Conservation (phyloP, 2,113 vertebrate genomes). For the Muntiacus reevesi region DNA sequence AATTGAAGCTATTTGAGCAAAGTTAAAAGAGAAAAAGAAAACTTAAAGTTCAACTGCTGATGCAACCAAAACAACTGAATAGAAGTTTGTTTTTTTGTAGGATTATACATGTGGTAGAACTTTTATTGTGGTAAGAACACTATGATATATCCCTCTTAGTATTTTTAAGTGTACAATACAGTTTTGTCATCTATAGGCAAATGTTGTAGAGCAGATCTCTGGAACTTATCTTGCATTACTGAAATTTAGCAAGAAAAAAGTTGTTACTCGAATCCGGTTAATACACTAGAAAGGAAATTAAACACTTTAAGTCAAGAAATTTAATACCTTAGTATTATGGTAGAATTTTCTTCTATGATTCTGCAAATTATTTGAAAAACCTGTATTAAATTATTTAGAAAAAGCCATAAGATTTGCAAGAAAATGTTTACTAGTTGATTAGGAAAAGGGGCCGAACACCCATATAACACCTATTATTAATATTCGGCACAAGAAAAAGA, state of each 20-base stretch:
- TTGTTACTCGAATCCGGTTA: background rate
- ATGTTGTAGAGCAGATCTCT: background rate
- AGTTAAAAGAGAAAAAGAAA: background rate
- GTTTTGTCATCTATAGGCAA: background rate
- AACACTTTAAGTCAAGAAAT: background rate
- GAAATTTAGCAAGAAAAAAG: background rate
- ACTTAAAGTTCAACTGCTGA: slow-evolving; percentile 11
- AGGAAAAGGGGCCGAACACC: background rate
- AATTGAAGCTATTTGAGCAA: background rate
- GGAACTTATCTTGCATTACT: background rate
- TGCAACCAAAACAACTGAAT: background rate
- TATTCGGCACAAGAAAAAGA: background rate
- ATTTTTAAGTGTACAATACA: background rate
- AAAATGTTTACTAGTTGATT: background rate
- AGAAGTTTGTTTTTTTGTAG: background rate
- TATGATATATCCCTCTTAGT: background rate
- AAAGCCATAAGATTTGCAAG: background rate
- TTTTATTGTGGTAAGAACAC: background rate
- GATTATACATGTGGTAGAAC: background rate
- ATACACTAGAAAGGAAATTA: slow-evolving; percentile 1
- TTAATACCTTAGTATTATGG: background rate
- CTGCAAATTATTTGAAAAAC: slow-evolving; percentile 20
- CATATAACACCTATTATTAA: background rate
- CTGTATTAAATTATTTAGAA: background rate
- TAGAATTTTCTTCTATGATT: background rate